Conservation (phyloP, 2,797 vertebrate genomes). For the Paedocypris micromegethes region DNA sequence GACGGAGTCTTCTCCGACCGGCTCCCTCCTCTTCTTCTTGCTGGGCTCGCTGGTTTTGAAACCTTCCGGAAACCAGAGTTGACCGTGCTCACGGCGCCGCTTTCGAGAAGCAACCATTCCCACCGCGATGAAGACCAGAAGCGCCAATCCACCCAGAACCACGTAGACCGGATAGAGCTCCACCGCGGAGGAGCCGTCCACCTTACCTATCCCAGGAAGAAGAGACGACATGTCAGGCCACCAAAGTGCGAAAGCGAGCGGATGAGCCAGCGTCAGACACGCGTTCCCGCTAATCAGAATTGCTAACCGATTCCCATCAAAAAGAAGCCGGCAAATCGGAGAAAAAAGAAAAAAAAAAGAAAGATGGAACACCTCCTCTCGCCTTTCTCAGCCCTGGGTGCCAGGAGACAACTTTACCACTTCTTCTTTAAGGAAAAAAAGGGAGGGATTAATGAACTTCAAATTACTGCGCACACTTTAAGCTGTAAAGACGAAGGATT, state of each 20-base stretch:
- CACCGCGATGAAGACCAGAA: conserved; percentile 77
- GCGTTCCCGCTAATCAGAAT: conserved; percentile 82
- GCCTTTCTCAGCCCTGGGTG: conserved; percentile 77
- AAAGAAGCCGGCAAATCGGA: conserved; percentile 63
- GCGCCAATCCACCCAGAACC: conserved; percentile 68
- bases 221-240: conserved; percentile 57
- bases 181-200: conserved; percentile 51
- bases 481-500: conserved; percentile 99
- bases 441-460: conserved; percentile 96
- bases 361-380: conserved; percentile 73
- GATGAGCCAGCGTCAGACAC: conserved; percentile 50
- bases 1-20: conserved; percentile 93
- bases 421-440: conserved; percentile 83
- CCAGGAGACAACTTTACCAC: conserved; percentile 89
- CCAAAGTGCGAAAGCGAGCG: conserved; percentile 32
- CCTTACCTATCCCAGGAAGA: conserved; percentile 70
- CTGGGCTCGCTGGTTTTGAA: conserved; percentile 93
- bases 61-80: conserved; percentile 97
- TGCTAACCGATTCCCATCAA: conserved; percentile 88
- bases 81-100: conserved; percentile 90
- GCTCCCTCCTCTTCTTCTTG: conserved; percentile 96
- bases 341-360: conserved; percentile 51
- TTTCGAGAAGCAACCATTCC: conserved; percentile 90
- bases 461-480: conserved; percentile 92
- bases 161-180: conserved; percentile 79